Percentiles rank a stretch among this genome's conserved stretches.
Evolutionary conservation across 37 sponge, comb jelly and placozoan species (phyloP).

Genomic region (Chondrilla cf. caribensis): DNA sequence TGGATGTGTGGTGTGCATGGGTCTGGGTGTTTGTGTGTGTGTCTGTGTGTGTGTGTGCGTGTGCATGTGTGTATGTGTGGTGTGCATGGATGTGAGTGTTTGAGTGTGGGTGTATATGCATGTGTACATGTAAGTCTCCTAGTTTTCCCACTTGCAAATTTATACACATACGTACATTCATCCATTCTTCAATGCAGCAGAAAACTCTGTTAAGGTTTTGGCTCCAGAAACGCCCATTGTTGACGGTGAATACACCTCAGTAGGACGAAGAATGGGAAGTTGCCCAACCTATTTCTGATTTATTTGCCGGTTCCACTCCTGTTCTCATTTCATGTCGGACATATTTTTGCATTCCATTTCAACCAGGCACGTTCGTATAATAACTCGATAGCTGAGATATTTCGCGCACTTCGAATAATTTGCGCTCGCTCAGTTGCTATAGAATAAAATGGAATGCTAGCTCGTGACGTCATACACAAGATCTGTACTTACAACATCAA

Average conservation of each 20-base stretch:
- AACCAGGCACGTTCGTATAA: too few relatives aligned
- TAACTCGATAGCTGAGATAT: too few relatives aligned
- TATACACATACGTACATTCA: too few relatives aligned
- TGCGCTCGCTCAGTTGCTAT: too few relatives aligned
- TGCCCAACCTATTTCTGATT: not conserved
- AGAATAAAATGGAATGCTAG: too few relatives aligned
- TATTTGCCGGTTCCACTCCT: too few relatives aligned
- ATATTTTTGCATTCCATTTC: too few relatives aligned
- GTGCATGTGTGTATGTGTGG: not conserved
- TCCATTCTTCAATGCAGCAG: not conserved
- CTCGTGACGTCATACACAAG: too few relatives aligned
- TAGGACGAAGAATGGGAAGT: not conserved
- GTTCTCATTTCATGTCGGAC: too few relatives aligned
- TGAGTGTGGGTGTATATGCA: not conserved
- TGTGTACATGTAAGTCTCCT: not conserved
- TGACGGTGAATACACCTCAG: conserved; percentile 10
- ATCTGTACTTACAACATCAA: not conserved
- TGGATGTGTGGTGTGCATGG: conserved; percentile 2
- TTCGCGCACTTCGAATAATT: too few relatives aligned
- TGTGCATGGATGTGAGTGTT: too few relatives aligned
- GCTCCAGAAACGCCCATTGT: conserved; percentile 14
- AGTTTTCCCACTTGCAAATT: not conserved
- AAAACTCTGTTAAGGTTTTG: not conserved
- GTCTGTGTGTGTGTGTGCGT: conserved; percentile 16
- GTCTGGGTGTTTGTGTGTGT: conserved; percentile 7